Base-by-base conservation (phyloP, 2,113 vertebrate species). In the Brachyhypopomus occidentalis region DNA sequence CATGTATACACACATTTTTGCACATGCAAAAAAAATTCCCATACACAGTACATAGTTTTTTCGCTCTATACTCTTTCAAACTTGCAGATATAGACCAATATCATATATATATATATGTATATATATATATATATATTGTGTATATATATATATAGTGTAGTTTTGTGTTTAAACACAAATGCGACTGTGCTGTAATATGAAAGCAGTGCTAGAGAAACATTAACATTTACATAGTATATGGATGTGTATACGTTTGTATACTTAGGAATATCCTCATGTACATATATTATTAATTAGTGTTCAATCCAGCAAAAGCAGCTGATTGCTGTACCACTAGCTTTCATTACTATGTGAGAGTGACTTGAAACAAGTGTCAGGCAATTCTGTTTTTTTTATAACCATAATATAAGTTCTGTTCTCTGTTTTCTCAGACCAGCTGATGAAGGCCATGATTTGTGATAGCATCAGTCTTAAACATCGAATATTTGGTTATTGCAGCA, bases 191-290 rank as follows among this genome's bases (percentile, higher is more conserved):
- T 72, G 72, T 89, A 83, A 84, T 89, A 90, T 89, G 88, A 90
- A 91, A 91, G 83, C 82, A 84, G 72, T 23, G 86, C 87, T 89
- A 89, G 80, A 87, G 82, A 85, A 86, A 93, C 91, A 90, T 90
- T 89, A 88, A 90, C 87, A 91, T 88, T 79, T 91, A 87, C 88
- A 89, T 91, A 75, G 60, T 88, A 86, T 87, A 86, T 80, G 83
- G 74, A 60, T 78, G 72, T 81, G 73, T 67, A 64, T 16, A 63
- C 41, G 19, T 78, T 60, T 80, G 73, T 74, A 63, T 20, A 63
- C 59, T 36, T 81, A 75, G 48, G 70, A 82, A 82, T 62, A 45
- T 76, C 23, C 17, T 82, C 72, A 85, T 79, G 82, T 90, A 90
- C 87, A 91, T 89, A 84, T 89, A 30, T 78, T 72, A 30, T 30